These are phyloP conservation scores for Osmoderma eremita DNA, from an alignment of 2,888 invertebrate species.

Conservation along the genomic window DNA sequence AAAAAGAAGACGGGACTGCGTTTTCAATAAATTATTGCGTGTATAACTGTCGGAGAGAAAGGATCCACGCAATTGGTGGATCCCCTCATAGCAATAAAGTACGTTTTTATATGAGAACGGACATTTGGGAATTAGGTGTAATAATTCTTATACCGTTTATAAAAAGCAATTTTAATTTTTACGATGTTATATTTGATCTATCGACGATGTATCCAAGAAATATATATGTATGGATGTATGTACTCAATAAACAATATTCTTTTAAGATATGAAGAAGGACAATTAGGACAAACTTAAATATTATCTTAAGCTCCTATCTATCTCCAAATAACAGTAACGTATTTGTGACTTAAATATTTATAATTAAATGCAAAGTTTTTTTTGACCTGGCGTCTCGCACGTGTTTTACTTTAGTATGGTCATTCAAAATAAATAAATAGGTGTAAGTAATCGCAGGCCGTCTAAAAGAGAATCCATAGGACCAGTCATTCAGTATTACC, in stretches of 20 bases:
- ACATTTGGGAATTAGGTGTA: slow-evolving; percentile 24
- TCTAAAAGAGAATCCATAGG: not conserved
- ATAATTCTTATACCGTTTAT: slow-evolving; percentile 17
- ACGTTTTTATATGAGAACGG: slow-evolving; percentile 25
- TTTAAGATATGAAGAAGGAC: no score
- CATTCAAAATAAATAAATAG: not conserved
- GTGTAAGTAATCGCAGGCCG: not conserved
- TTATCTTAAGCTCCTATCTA: not conserved
- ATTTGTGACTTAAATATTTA: not conserved
- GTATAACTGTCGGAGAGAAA: slow-evolving; percentile 30
- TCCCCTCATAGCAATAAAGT: slow-evolving; percentile 28
- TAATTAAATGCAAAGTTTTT: no score
- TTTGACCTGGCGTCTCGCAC: no score
- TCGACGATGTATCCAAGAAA: not conserved
- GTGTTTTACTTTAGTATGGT: not conserved
- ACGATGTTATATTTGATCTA: slow-evolving; percentile 17
- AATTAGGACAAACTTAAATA: no score
- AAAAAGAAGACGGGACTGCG: slow-evolving; percentile 5
- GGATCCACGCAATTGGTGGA: slow-evolving; percentile 16
- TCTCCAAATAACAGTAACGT: not conserved
- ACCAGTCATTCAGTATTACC: slow-evolving; percentile 25
- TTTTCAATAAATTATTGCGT: slow-evolving; percentile 28
- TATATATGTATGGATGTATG: not conserved
- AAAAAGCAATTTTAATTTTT: slow-evolving; percentile 27
- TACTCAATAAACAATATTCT: no score